phyloP scores from a whole-genome alignment of 2,888 invertebrate species.

The Elaeidobius kamerunicus region DNA sequence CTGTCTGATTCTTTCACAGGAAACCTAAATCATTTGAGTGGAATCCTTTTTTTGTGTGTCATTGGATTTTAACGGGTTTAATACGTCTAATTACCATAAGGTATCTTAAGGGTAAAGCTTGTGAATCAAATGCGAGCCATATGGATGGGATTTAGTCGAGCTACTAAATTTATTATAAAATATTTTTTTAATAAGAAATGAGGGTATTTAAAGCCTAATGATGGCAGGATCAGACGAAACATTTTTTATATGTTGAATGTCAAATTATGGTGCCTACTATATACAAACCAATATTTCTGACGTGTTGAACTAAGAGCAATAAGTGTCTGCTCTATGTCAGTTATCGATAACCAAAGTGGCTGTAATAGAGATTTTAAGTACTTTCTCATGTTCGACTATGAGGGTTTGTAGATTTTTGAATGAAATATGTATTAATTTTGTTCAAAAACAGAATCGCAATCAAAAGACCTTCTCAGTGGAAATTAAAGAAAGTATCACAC shows the following conservation, averaged over 20 bases:
- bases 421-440: too few species aligned
- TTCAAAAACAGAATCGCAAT: too few species aligned
- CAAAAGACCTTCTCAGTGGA: too few species aligned
- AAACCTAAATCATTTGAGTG: constrained; percentile 25
- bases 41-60: constrained; percentile 12
- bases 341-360: constrained; percentile 26
- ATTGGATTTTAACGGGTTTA: constrained; percentile 25
- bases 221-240: too few species aligned
- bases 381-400: constrained; percentile 3
- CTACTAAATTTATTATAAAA: too few species aligned
- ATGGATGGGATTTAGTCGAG: background rate
- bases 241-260: too few species aligned
- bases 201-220: too few species aligned
- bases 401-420: background rate
- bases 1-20: constrained; percentile 22
- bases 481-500: too few species aligned
- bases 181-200: too few species aligned
- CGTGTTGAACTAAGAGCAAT: constrained; percentile 11
- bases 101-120: background rate
- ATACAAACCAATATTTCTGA: background rate
- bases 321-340: constrained; percentile 22
- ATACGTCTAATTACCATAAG: constrained; percentile 8
- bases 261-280: background rate
- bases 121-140: background rate
- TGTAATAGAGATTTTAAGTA: constrained; percentile 12